These are phyloP conservation scores for Phengaris alcon DNA, from an alignment of 2,888 invertebrate species.

Conservation along the genomic window DNA sequence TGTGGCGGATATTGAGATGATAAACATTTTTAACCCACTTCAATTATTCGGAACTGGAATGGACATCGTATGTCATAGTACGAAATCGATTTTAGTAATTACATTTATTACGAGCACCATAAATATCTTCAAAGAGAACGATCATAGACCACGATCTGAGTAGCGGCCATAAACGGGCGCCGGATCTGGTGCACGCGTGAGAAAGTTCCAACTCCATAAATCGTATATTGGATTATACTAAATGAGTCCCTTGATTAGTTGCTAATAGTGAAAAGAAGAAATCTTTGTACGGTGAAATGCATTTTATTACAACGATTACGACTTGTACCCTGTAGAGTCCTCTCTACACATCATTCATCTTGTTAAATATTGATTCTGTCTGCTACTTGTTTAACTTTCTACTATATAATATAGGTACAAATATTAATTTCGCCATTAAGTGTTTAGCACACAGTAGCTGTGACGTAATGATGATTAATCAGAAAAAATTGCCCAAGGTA, in stretches of 20 bases:
- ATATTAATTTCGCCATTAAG: slow-evolving; percentile 29
- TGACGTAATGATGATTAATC: slow-evolving; percentile 24
- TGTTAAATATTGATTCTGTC: slow-evolving; percentile 60
- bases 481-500: slow-evolving; percentile 12
- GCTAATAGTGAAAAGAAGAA: slow-evolving; percentile 66
- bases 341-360: slow-evolving; percentile 52
- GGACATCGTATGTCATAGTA: slow-evolving; percentile 28
- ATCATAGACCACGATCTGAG: slow-evolving; percentile 38
- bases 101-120: slow-evolving; percentile 36
- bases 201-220: slow-evolving; percentile 65
- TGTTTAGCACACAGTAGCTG: slow-evolving; percentile 21
- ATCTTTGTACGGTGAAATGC: slow-evolving; percentile 54
- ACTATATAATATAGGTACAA: slow-evolving; percentile 45
- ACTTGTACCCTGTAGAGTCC: slow-evolving; percentile 40
- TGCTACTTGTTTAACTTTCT: slow-evolving; percentile 66
- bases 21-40: slow-evolving; percentile 26
- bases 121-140: slow-evolving; percentile 35
- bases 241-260: slow-evolving; percentile 68
- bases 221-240: slow-evolving; percentile 58
- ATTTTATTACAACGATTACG: neutral
- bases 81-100: slow-evolving; percentile 29
- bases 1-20: slow-evolving; percentile 22
- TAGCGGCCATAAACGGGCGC: slow-evolving; percentile 50
- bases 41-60: slow-evolving; percentile 18
- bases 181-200: slow-evolving; percentile 60